Evolutionary conservation across 2,113 vertebrate genomes (phyloP).

Genomic region (Percina caprodes): DNA sequence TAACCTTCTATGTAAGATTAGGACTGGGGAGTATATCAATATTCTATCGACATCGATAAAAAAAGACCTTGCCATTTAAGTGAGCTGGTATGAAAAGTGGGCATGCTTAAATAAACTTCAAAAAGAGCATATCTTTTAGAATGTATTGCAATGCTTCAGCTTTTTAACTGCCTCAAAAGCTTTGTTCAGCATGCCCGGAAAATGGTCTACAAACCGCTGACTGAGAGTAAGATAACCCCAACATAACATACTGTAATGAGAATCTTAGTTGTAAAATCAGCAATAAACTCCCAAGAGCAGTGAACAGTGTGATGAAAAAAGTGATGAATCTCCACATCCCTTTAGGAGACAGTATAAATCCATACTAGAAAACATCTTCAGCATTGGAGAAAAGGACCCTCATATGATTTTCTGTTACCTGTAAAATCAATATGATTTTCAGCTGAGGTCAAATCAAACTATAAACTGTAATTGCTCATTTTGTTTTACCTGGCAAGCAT

Average conservation of each 20-base stretch:
- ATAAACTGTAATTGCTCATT: background rate
- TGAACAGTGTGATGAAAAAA: background rate
- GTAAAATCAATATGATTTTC: conserved; percentile 5
- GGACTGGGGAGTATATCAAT: no score
- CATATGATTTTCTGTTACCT: background rate
- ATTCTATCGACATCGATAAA: no score
- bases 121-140: background rate
- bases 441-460: background rate
- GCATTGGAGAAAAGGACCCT: background rate
- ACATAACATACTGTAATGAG: background rate
- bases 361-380: background rate
- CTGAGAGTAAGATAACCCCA: background rate
- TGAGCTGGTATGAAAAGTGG: background rate
- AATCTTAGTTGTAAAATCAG: conserved; percentile 5
- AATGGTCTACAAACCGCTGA: conserved; percentile 7
- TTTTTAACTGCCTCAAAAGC: background rate
- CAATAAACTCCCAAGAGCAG: background rate
- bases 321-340: background rate
- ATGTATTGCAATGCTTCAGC: background rate
- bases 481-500: background rate
- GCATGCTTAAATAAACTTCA: background rate
- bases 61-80: no score
- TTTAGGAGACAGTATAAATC: background rate
- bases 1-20: background rate
- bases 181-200: background rate